Evolutionary conservation across 2,113 vertebrate genomes (phyloP), one percentile per base, ranked within the genome.

Genomic region (Notarius quadriscutis): DNA sequence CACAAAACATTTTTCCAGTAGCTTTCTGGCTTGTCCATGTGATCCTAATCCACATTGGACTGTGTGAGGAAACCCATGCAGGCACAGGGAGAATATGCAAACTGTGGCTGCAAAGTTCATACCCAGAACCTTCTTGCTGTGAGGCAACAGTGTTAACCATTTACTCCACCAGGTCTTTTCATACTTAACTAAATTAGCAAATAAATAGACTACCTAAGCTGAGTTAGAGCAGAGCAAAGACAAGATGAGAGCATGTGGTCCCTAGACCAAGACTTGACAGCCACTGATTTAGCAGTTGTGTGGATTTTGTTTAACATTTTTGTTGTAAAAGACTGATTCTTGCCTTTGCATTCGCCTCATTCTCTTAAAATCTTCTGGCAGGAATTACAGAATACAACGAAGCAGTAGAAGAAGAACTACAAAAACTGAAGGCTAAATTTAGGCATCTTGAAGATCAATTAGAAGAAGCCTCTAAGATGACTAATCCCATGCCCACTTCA

Each of bases 401-500:
- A 34, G 94, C 90, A 62, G 87, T 96, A 25, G 92, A 96, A 92
- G 90, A 93, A 78, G 95, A 95, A 71, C 88, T 95, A n/a, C 67
- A 18, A 51, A 92, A 83, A n/a, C 86, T 95, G 57, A 94, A 94
- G 87, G 86, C 89, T 14, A 94, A 91, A n/a, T 92, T 91, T 84
- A 84, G 91, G 83, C 12, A 25, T 1, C 79, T 94, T 72, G 93
- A 95, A 60, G 92, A 90, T 20, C 92, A 93, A 79, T 89, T 94
- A 78, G 90, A 94, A 87, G 89, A 81, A 0, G 63, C 80, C 0
- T 69, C 84, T 30, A 87, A 88, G 20, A 25, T 88, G 84, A 71
- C 87, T 69, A 30, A 10, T 86, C 81, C 83, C 78, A 7, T 27
- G 71, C 67, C 48, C 12, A 12, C 34, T 53, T 22, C 86, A 25